phyloP scores from a whole-genome alignment of 2,888 invertebrate species.

The Linnaemya vulpina region DNA sequence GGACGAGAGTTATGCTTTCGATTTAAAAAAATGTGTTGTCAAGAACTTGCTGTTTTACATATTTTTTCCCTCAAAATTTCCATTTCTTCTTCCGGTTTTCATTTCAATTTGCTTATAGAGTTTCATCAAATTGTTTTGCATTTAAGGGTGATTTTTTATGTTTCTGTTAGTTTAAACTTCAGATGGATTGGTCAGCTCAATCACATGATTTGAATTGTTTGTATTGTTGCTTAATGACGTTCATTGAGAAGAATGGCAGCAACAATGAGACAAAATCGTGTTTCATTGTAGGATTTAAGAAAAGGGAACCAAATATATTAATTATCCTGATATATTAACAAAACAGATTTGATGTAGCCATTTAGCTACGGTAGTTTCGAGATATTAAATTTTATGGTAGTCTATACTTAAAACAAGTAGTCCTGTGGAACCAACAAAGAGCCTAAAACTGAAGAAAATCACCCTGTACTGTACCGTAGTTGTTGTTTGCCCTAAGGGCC shows the following conservation, averaged over 20 bases:
- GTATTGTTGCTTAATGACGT: not conserved
- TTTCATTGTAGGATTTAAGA: too few species aligned
- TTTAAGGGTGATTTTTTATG: not conserved
- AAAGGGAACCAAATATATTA: too few species aligned
- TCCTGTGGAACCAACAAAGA: too few species aligned
- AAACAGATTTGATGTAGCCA: too few species aligned
- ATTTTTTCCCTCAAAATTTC: conserved; percentile 18
- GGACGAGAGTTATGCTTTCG: conserved; percentile 58
- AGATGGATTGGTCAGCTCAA: too few species aligned
- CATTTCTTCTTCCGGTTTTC: conserved; percentile 33
- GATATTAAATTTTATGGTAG: too few species aligned
- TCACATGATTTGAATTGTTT: not conserved
- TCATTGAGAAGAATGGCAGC: too few species aligned
- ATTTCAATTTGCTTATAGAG: not conserved
- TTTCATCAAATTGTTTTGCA: not conserved
- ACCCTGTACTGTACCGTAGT: not conserved
- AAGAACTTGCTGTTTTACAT: conserved; percentile 11
- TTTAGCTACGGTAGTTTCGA: too few species aligned
- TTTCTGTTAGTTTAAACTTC: not conserved
- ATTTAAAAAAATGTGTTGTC: conserved; percentile 17
- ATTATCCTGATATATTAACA: too few species aligned
- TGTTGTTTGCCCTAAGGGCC: conserved; percentile 50
- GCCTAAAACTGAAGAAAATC: too few species aligned
- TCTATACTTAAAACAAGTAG: too few species aligned
- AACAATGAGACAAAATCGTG: too few species aligned